Conservation (phyloP, 2,888 invertebrate species). For the Drosophila nigritarsus region DNA sequence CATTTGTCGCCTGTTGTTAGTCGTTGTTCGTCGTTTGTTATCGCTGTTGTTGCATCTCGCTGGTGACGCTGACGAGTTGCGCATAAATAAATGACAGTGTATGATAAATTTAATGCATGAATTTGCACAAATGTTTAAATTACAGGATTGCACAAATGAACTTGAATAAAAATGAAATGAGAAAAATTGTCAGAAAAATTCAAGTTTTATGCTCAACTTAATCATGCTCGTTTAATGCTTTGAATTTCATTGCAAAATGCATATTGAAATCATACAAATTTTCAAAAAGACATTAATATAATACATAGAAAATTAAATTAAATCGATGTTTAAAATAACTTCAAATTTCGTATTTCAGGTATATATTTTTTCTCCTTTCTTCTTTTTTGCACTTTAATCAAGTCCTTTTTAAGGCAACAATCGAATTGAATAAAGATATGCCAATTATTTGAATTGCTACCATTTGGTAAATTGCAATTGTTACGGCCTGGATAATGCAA, state of each 20-base stretch:
- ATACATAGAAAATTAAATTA: neutral
- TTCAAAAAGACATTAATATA: too few species aligned
- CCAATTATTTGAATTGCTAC: slow-evolving; percentile 69
- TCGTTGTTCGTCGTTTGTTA: slow-evolving; percentile 39
- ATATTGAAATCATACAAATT: neutral
- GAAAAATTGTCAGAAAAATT: slow-evolving; percentile 11
- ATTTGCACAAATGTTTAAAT: slow-evolving; percentile 50
- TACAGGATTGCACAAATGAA: slow-evolving; percentile 28
- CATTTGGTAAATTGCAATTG: slow-evolving; percentile 62
- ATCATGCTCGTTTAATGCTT: neutral
- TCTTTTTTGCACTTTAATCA: neutral
- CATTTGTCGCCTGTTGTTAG: slow-evolving; percentile 44
- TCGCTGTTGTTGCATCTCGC: slow-evolving; percentile 49
- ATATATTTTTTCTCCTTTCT: too few species aligned
- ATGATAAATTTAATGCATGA: slow-evolving; percentile 35
- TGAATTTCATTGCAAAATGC: neutral
- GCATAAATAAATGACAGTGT: slow-evolving; percentile 66
- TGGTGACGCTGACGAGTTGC: slow-evolving; percentile 60
- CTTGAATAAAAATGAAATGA: slow-evolving; percentile 8
- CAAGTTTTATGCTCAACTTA: slow-evolving; percentile 8
- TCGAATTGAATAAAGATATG: slow-evolving; percentile 36
- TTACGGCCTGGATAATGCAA: slow-evolving; percentile 33
- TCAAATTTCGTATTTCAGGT: neutral
- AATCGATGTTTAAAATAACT: neutral
- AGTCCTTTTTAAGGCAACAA: slow-evolving; percentile 12